Conservation (phyloP, 1,140 invertebrate species). For the Asbolus verrucosus region DNA sequence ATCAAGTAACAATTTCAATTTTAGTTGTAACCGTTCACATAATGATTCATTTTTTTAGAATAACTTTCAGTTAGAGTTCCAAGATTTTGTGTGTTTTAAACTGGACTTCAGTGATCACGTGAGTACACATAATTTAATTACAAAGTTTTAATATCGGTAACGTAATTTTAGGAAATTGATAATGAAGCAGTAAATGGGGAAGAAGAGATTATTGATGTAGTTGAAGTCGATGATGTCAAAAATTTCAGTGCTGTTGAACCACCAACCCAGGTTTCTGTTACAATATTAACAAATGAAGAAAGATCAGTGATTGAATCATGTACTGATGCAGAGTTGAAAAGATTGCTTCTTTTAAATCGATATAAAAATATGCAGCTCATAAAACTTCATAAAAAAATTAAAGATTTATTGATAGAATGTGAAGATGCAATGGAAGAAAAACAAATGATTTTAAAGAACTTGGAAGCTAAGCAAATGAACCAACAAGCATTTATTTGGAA, state of each 20-base stretch:
- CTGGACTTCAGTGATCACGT: conserved; percentile 5
- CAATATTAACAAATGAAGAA: conserved; percentile 53
- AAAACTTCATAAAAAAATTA: conserved; percentile 53
- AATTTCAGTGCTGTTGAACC: not conserved
- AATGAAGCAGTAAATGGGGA: conserved; percentile 3
- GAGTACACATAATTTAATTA: no score
- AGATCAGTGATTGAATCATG: conserved; percentile 50
- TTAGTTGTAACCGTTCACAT: not conserved
- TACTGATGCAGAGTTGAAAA: conserved; percentile 49
- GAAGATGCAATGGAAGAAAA: conserved; percentile 46
- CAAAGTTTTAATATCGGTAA: not conserved
- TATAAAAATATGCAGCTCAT: conserved; percentile 52
- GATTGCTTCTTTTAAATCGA: conserved; percentile 53
- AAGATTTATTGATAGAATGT: conserved; percentile 51
- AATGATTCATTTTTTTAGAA: conserved; percentile 9
- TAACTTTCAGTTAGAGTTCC: conserved; percentile 16
- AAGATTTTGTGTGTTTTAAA: conserved; percentile 15
- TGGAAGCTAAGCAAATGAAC: conserved; percentile 14
- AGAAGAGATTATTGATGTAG: not conserved
- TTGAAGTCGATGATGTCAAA: not conserved
- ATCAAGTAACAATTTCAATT: no score
- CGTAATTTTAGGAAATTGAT: conserved; percentile 20
- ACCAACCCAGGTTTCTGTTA: not conserved
- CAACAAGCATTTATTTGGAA: conserved; percentile 45
- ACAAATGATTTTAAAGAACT: conserved; percentile 41